Evolutionary conservation across 2,113 vertebrate species (phyloP), one percentile per base, ranked within the genome.

Genomic region (Elgaria multicarinata): DNA sequence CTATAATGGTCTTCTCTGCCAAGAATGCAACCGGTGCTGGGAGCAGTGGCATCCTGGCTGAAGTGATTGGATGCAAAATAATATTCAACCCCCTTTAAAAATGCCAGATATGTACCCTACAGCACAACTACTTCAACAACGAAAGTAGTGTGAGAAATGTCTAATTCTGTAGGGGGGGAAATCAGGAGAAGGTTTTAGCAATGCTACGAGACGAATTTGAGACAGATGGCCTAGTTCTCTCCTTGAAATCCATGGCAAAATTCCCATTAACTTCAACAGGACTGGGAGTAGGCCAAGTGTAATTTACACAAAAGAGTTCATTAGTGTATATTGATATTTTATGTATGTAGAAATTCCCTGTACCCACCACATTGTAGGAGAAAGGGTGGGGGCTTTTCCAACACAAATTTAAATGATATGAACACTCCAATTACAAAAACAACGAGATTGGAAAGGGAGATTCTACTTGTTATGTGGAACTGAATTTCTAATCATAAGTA

Each of bases 401-500:
- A 5, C 0, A 5, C 24, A 92, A 91, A 90, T 83, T 90, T 13
- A 50, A 81, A 36, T 53, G n/a, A 42, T 36, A 62, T 44, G 78
- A 92, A 85, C 71, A 85, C 24, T 88, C 77, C 81, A 92, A 83
- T 88, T 46, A 79, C 82, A 92, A 90, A 93, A 84, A 90, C 8
- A 55, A 90, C 76, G 71, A 72, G 83, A 75, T 89, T 58, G 82
- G 91, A 92, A 42, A 92, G 62, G 90, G 75, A 91, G 1, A 91
- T 92, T 86, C 58, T 74, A 67, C 28, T 83, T 88, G n/a, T 78
- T 78, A 58, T 75, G 50, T 55, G 77, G 82, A 92, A 79, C 44
- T 44, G 16, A 89, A 90, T 0, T 95, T 90, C 83, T 91, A 89
- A 92, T 87, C 91, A 75, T 62, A 95, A 96, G 92, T 82, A 89